Evolutionary conservation across 35 echinoderm and acorn worm species (phyloP), one percentile per base, ranked within the genome.

Genomic region (Stichopus chloronotus): DNA sequence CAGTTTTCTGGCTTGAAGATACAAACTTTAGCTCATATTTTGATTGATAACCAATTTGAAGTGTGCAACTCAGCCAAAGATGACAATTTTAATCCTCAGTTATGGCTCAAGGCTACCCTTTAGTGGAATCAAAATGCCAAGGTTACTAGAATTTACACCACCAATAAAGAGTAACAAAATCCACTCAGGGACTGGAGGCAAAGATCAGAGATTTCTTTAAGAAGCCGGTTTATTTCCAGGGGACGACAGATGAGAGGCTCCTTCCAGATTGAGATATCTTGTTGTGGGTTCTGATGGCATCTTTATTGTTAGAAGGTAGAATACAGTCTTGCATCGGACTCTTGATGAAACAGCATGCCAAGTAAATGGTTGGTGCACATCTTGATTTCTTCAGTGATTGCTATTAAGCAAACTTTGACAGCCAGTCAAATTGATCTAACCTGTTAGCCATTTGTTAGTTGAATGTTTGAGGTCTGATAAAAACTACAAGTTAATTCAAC

Each of bases 31-130:
- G 17, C 69, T 74, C 69, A 43, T 43, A 43, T 6, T 74, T 74
- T 74, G 69, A n/a, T 74, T 74, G 69, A 14, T 74, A 74, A 74
- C 69, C 69, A 74, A 74, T 19, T 74, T 74, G 69, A 74, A 74
- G 69, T 74, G 22, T 16, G 17, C 69, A 74, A 74, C 69, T 7
- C 69, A 7, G 22, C 14, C 19, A 74, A n/a, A 74, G 69, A 74
- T 74, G 19, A 74, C 69, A 74, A 74, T 74, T 74, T 74, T 74
- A 74, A 74, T 74, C 69, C 69, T 74, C 69, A n/a, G n/a, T 20
- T 61, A 10, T 22, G 30, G 69, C 69, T 74, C 69, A 16, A 74
- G 69, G 69, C 69, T 74, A 74, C 69, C 22, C 17, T 74, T 74
- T 74, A n/a, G 17, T 20, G 69, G 17, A 74, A 20, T 74, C 17